Percentiles rank a stretch among this genome's conserved stretches.
These are phyloP conservation scores for Xylophagus ater DNA, from an alignment of 2,888 invertebrate species.

Conservation along the genomic window DNA sequence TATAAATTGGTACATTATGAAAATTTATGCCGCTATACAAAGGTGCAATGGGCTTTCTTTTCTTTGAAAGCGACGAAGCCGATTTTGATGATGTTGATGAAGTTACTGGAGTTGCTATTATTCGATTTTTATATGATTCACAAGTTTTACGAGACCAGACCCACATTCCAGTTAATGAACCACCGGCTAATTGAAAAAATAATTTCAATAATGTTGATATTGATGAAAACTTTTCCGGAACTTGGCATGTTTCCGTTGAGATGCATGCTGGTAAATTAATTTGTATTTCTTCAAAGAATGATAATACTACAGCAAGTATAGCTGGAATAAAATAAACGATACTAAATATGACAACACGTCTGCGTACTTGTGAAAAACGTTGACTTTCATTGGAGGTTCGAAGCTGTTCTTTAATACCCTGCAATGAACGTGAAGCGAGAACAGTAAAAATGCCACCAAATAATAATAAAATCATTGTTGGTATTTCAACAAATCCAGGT, in stretches of 20 bases:
- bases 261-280: slow-evolving; percentile 29
- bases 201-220: slow-evolving; percentile 30
- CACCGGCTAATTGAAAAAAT: slow-evolving; percentile 34
- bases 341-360: slow-evolving; percentile 34
- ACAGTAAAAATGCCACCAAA: slow-evolving; percentile 34
- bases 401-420: slow-evolving; percentile 29
- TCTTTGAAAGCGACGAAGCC: slow-evolving; percentile 29
- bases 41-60: slow-evolving; percentile 27
- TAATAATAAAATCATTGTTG: slow-evolving; percentile 29
- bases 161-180: slow-evolving; percentile 38
- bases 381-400: slow-evolving; percentile 21
- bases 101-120: slow-evolving; percentile 12
- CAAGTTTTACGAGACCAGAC: slow-evolving; percentile 40
- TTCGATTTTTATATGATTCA: slow-evolving; percentile 34
- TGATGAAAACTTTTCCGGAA: slow-evolving; percentile 26
- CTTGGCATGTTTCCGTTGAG: slow-evolving; percentile 29
- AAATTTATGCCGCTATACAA: slow-evolving; percentile 38
- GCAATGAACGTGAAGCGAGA: slow-evolving; percentile 33
- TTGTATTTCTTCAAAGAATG: slow-evolving; percentile 31
- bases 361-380: slow-evolving; percentile 36
- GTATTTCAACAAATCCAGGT: slow-evolving; percentile 36
- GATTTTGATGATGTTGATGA: slow-evolving; percentile 21
- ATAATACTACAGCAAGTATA: slow-evolving; percentile 27
- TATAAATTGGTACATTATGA: slow-evolving; percentile 36
- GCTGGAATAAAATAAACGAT: slow-evolving; percentile 35